Percentiles rank a stretch among this genome's conserved stretches.
phyloP scores from a whole-genome alignment of 1,140 invertebrate genomes.

The Triops longicaudatus region DNA sequence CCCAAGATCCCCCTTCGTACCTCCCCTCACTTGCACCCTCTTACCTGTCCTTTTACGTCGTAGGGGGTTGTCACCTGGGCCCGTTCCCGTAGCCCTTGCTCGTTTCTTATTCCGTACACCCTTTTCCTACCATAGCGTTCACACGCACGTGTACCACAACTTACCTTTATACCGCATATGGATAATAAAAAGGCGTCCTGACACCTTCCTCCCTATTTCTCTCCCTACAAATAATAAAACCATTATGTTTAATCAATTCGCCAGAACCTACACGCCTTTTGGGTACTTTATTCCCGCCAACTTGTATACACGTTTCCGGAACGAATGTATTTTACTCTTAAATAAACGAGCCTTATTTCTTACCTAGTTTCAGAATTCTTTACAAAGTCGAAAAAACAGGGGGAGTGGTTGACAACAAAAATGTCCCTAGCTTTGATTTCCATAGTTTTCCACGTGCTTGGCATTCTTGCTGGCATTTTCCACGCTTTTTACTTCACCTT shows the following conservation, averaged over 20 bases:
- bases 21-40: constrained; percentile 6
- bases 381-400: no score
- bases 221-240: neutral
- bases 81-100: neutral
- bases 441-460: neutral
- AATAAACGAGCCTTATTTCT: neutral
- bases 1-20: neutral
- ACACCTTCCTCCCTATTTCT: neutral
- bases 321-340: neutral
- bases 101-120: neutral
- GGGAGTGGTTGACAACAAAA: no score
- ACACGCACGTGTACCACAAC: neutral
- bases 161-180: neutral
- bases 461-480: neutral
- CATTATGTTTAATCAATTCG: constrained; percentile 3
- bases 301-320: neutral
- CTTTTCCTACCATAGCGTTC: neutral
- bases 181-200: neutral
- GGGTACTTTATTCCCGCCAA: neutral
- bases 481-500: neutral
- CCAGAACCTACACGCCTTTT: neutral
- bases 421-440: no score
- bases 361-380: no score
- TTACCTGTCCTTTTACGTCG: constrained; percentile 4
- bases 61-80: constrained; percentile 9